A percentile compares a stretch with the other conserved stretches of the same genome.
These are phyloP conservation scores for Macaca fascicularis DNA, from an alignment of 2,113 vertebrate species.

Conservation along the genomic window T2T-MFA8v1.1 NC_088377.1:45285001-45285500, in stretches of 20 bases:
- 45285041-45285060: too few species aligned
- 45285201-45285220: not conserved
- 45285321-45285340: not conserved
- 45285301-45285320: accelerated
- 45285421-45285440: conserved; percentile 79
- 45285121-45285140: too few species aligned
- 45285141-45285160: too few species aligned
- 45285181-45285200: too few species aligned
- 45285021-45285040: too few species aligned
- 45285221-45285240: not conserved
- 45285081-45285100: too few species aligned
- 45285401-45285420: conserved; percentile 70
- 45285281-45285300: not conserved
- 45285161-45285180: too few species aligned
- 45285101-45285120: too few species aligned
- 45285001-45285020: too few species aligned
- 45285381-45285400: conserved; percentile 62
- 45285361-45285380: conserved; percentile 35
- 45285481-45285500: conserved; percentile 82
- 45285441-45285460: conserved; percentile 82
- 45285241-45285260: not conserved
- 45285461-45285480: conserved; percentile 79
- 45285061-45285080: too few species aligned
- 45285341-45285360: conserved; percentile 40
- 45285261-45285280: not conserved